A percentile compares a stretch with the other conserved stretches of the same genome.
Conservation (phyloP, 2,113 vertebrate species). For the Sterna hirundo region DNA sequence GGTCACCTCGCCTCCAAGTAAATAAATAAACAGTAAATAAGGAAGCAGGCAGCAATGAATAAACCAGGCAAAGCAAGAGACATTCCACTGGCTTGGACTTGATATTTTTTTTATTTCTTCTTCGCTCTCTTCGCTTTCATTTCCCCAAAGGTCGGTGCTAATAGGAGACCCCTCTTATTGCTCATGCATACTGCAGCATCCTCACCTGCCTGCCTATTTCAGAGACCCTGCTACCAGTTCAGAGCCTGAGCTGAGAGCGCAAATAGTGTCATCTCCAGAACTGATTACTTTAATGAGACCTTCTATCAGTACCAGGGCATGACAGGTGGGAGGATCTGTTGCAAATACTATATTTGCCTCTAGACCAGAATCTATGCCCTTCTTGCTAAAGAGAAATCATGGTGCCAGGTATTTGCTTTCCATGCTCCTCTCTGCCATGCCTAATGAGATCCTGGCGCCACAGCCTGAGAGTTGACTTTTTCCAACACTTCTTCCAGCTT, state of each 20-base stretch:
- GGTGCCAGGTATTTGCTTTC: conserved; percentile 19
- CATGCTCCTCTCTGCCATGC: not conserved
- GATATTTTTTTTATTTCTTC: not conserved
- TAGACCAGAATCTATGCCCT: not conserved
- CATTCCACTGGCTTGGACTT: not conserved
- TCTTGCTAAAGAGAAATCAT: not conserved
- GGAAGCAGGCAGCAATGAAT: not conserved
- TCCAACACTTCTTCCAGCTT: not conserved
- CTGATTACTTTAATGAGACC: not conserved
- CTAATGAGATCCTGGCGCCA: not conserved
- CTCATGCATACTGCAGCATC: not conserved
- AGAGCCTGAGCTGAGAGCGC: not conserved
- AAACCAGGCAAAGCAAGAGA: not conserved
- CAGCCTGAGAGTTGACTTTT: not conserved
- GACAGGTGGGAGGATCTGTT: not conserved
- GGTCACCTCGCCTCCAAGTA: conserved; percentile 45
- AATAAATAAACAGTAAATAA: conserved; percentile 57
- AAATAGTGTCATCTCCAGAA: not conserved
- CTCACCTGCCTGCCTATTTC: not conserved
- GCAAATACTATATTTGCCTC: not conserved
- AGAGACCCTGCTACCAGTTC: not conserved
- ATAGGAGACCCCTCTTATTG: not conserved
- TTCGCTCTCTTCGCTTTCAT: not conserved
- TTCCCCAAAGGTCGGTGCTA: not conserved
- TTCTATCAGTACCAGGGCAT: not conserved